Conservation (phyloP, 2,888 invertebrate species). For the Drosophila nr. fundita region DNA sequence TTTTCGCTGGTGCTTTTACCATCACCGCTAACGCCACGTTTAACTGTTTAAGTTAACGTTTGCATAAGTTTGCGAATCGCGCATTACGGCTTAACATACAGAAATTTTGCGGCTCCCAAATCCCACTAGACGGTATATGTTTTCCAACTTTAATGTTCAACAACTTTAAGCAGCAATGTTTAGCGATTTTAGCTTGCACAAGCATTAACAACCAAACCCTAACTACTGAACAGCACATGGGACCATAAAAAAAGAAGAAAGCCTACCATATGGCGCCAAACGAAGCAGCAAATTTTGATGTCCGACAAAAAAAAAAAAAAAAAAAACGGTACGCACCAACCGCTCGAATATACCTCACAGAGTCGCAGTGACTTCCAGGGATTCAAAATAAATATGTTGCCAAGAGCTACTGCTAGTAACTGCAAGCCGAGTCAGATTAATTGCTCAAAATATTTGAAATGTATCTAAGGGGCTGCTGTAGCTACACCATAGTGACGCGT, state of each 20-base stretch:
- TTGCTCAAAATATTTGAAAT: conserved; percentile 21
- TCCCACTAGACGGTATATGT: not conserved
- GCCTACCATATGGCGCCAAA: conserved; percentile 49
- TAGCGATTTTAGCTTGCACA: not conserved
- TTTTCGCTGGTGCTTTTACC: not conserved
- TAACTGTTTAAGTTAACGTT: not conserved
- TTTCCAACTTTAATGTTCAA: not conserved
- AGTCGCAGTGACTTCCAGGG: not conserved
- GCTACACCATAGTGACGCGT: conserved; percentile 1
- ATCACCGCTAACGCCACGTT: no score
- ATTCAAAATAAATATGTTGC: conserved; percentile 6
- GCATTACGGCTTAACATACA: not conserved
- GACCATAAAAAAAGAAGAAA: conserved; percentile 11
- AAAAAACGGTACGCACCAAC: not conserved
- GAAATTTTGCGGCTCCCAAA: not conserved
- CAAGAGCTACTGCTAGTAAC: not conserved
- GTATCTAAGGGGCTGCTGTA: conserved; percentile 9
- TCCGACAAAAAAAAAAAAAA: conserved; percentile 17
- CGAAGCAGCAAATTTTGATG: conserved; percentile 19
- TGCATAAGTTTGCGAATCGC: not conserved
- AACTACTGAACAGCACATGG: not conserved
- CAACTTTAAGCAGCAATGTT: not conserved
- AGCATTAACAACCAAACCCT: conserved; percentile 2
- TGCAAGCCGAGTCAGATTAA: conserved; percentile 14
- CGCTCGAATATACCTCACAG: not conserved